These are phyloP conservation scores for Athrips mouffetella DNA, from an alignment of 2,888 invertebrate species.

Conservation along the genomic window DNA sequence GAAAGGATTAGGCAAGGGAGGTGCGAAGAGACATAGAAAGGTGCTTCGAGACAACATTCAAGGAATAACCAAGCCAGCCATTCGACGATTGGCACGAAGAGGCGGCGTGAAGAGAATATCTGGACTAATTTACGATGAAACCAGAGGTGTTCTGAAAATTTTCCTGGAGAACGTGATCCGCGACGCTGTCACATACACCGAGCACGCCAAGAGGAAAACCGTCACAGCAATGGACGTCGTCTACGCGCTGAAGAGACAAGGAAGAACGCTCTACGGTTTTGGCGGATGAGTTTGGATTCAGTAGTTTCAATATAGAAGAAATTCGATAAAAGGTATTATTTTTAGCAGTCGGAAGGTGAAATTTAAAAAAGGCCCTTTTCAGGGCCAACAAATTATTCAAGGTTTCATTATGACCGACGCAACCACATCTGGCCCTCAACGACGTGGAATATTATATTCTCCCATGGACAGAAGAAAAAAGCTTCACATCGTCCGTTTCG, in stretches of 20 bases:
- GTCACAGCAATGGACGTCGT: slow-evolving; percentile 94
- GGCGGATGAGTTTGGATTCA: slow-evolving; percentile 80
- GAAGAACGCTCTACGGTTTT: slow-evolving; percentile 89
- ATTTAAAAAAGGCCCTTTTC: slow-evolving; percentile 40
- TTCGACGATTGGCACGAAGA: slow-evolving; percentile 84
- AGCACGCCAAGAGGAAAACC: slow-evolving; percentile 92
- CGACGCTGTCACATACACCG: slow-evolving; percentile 91
- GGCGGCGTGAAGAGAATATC: slow-evolving; percentile 86
- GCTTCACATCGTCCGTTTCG: no score
- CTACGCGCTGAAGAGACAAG: slow-evolving; percentile 90
- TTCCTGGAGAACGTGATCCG: slow-evolving; percentile 91
- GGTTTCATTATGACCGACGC: no score
- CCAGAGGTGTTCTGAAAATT: slow-evolving; percentile 86
- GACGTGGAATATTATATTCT: no score
- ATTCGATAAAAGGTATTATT: no score
- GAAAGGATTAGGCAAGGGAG: slow-evolving; percentile 88
- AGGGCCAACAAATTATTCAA: slow-evolving; percentile 43
- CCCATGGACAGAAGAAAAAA: no score
- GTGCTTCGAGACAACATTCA: slow-evolving; percentile 88
- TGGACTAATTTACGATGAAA: slow-evolving; percentile 88
- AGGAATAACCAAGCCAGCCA: slow-evolving; percentile 88
- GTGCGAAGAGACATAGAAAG: slow-evolving; percentile 90
- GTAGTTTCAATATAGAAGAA: no score
- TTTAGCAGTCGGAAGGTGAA: not conserved
- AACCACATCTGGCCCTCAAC: no score